phyloP scores from a whole-genome alignment of 2,113 vertebrate species.

The Brachyhypopomus occidentalis region DNA sequence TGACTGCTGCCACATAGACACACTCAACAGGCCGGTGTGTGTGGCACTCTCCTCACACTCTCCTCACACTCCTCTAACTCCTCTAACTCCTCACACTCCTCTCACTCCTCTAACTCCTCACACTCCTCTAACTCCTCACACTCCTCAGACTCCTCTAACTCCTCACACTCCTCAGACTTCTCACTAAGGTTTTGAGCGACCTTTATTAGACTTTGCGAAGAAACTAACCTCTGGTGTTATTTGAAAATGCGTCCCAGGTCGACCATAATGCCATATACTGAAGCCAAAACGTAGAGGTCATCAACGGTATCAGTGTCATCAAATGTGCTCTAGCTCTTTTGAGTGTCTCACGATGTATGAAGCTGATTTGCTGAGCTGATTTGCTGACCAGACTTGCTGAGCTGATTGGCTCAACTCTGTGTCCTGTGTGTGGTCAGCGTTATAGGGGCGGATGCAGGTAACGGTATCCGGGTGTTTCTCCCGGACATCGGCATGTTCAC shows the following conservation, averaged over 20 bases:
- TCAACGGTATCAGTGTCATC: no score
- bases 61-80: background rate
- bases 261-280: background rate
- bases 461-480: slow-evolving; percentile 92
- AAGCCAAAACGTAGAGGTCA: background rate
- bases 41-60: no score
- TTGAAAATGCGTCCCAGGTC: background rate
- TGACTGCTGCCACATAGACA: no score
- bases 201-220: background rate
- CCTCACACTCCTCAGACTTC: background rate
- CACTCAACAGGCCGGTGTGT: no score
- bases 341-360: no score
- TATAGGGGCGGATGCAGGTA: slow-evolving; percentile 90
- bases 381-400: background rate
- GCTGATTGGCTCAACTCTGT: background rate
- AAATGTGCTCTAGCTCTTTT: no score
- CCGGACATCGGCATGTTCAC: slow-evolving; percentile 96
- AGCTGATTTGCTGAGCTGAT: background rate
- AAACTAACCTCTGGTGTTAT: background rate
- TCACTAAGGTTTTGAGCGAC: background rate
- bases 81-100: background rate
- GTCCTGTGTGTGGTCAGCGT: slow-evolving; percentile 75
- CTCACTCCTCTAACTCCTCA: background rate
- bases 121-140: no score
- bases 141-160: background rate